phyloP scores from a whole-genome alignment of 2,113 vertebrate species.

The Alces alces region DNA sequence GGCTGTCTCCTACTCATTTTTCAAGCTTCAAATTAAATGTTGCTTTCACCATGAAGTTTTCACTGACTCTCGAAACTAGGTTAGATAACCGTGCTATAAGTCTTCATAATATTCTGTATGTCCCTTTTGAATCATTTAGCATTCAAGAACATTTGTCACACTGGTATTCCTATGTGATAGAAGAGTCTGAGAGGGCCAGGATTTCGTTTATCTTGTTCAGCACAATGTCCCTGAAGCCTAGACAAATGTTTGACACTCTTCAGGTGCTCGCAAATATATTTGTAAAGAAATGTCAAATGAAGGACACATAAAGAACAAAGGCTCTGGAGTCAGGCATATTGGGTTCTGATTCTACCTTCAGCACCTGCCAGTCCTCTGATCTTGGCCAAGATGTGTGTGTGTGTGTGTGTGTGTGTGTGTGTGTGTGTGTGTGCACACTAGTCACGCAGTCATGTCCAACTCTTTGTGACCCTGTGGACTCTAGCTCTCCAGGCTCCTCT shows the following conservation, averaged over 20 bases:
- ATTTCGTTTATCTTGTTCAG: neutral
- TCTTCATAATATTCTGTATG: neutral
- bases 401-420: no score
- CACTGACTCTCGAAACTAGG: neutral
- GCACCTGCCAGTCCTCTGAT: neutral
- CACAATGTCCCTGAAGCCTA: no score
- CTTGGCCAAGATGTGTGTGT: neutral
- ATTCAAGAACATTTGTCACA: neutral
- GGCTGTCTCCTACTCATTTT: neutral
- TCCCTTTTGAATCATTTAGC: neutral
- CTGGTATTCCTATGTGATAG: neutral
- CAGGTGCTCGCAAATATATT: no score
- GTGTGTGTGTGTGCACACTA: rapidly evolving
- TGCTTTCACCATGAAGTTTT: neutral
- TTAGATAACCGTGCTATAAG: neutral
- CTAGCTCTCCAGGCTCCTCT: neutral
- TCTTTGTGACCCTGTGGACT: neutral
- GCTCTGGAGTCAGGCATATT: neutral
- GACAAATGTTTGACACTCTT: neutral
- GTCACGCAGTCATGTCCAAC: neutral
- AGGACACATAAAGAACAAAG: neutral
- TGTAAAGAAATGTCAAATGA: neutral
- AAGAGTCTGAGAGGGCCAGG: neutral
- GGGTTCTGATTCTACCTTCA: neutral
- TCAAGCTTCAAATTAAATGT: neutral